A percentile compares a stretch with the other conserved stretches of the same genome.
Evolutionary conservation across 92 coral and sea anemone species (phyloP).

Genomic region (Epizoanthus stellaris): DNA sequence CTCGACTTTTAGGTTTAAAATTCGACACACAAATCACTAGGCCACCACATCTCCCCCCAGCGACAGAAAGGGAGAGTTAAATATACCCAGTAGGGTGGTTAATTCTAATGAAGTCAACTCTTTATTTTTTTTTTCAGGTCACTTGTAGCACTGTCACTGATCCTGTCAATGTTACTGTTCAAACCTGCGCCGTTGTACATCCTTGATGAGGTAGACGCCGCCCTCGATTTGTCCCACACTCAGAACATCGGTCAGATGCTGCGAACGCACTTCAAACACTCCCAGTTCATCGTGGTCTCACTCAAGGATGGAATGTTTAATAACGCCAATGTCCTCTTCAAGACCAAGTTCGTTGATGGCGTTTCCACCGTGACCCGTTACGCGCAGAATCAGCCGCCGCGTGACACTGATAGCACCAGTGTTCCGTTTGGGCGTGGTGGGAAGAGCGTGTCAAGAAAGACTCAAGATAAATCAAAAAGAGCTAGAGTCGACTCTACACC

Average conservation of each 20-base stretch:
- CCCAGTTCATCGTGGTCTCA: slow-evolving; percentile 99
- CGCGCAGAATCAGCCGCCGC: slow-evolving; percentile 85
- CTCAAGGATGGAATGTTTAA: slow-evolving; percentile 98
- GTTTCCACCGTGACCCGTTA: slow-evolving; percentile 98
- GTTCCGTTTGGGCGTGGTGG: slow-evolving; percentile 49
- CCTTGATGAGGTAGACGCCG: slow-evolving; percentile 98
- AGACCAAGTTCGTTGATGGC: slow-evolving; percentile 97
- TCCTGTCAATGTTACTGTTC: slow-evolving; percentile 92
- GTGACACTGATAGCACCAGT: slow-evolving; percentile 58
- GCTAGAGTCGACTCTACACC: slow-evolving; percentile 68
- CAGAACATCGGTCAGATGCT: slow-evolving; percentile 99
- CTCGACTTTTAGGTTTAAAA: too few species aligned
- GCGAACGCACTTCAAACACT: slow-evolving; percentile 92
- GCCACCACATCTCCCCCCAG: too few species aligned
- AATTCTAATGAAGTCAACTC: background rate
- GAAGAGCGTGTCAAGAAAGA: slow-evolving; percentile 68
- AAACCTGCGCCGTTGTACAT: slow-evolving; percentile 99
- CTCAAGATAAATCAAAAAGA: slow-evolving; percentile 72
- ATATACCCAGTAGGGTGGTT: too few species aligned
- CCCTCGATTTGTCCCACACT: slow-evolving; percentile 98
- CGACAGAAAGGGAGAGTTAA: too few species aligned
- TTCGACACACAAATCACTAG: too few species aligned
- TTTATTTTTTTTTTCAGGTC: slow-evolving; percentile 54
- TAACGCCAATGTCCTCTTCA: slow-evolving; percentile 97
- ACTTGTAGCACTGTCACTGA: slow-evolving; percentile 93